Evolutionary conservation across 2,888 invertebrate species (phyloP).

Genomic region (Philaethria dido): DNA sequence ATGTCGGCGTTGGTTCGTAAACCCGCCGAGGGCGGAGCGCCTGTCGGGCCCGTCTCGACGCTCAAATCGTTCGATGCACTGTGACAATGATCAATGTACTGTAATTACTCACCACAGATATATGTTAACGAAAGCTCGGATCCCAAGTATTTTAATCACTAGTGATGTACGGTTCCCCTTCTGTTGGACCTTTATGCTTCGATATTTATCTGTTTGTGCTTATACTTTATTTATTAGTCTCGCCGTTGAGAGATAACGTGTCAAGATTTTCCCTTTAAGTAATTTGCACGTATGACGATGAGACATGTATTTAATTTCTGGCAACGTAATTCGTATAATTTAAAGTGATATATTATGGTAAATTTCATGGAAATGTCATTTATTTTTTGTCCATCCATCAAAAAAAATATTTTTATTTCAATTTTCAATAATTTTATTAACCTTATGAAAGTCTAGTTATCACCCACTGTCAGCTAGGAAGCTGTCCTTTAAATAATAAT

Average conservation of each 20-base stretch:
- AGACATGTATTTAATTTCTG: background rate
- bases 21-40: constrained; percentile 48
- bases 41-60: constrained; percentile 41
- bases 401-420: too few species aligned
- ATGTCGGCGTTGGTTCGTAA: constrained; percentile 57
- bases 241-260: constrained; percentile 29
- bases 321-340: too few species aligned
- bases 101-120: constrained; percentile 43
- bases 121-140: constrained; percentile 41
- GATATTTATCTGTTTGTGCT: constrained; percentile 37
- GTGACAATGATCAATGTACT: constrained; percentile 43
- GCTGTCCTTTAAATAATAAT: too few species aligned
- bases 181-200: constrained; percentile 39
- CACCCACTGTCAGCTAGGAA: too few species aligned
- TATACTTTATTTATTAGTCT: constrained; percentile 37
- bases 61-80: constrained; percentile 41
- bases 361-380: too few species aligned
- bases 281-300: constrained; percentile 12
- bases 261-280: constrained; percentile 16
- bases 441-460: too few species aligned
- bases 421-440: too few species aligned
- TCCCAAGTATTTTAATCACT: constrained; percentile 40
- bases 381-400: too few species aligned
- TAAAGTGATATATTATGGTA: too few species aligned
- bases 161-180: constrained; percentile 36